A percentile compares a stretch with the other conserved stretches of the same genome.
These are phyloP conservation scores for Biston betularia DNA, from an alignment of 2,888 invertebrate species.

Conservation along the genomic window DNA sequence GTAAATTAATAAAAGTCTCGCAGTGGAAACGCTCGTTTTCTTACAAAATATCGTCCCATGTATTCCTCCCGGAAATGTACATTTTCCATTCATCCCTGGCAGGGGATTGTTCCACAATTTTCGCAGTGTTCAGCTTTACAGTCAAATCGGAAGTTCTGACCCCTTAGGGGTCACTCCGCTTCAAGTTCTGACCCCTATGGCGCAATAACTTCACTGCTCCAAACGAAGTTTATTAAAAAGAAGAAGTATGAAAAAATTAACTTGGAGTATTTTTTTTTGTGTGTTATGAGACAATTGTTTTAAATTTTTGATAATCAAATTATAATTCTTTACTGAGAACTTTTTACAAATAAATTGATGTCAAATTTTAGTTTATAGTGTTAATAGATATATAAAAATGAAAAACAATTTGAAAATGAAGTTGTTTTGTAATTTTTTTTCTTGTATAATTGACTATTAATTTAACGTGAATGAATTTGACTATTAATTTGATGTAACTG, in stretches of 20 bases:
- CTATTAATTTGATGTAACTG: no score
- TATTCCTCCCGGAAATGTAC: conserved; percentile 14
- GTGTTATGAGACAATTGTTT: no score
- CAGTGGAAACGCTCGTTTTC: neutral
- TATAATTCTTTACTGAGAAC: no score
- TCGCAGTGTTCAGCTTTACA: conserved; percentile 14
- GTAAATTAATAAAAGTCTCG: no score
- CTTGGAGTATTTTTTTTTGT: neutral
- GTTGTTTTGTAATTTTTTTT: no score
- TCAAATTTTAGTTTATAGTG: no score
- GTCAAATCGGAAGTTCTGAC: conserved; percentile 22
- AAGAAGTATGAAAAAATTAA: conserved; percentile 5
- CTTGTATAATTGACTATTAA: no score
- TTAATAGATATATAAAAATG: no score
- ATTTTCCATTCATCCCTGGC: conserved; percentile 22
- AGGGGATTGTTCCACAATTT: conserved; percentile 15
- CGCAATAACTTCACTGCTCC: conserved; percentile 6
- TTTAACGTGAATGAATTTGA: no score
- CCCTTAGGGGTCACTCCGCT: conserved; percentile 15
- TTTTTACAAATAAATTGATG: no score
- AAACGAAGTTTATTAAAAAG: conserved; percentile 10
- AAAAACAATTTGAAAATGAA: no score
- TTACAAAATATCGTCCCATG: conserved; percentile 5
- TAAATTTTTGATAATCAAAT: no score
- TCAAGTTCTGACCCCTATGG: conserved; percentile 19